Evolutionary conservation across 2,888 invertebrate genomes (phyloP), one percentile per base, ranked within the genome.

Genomic region (Sinopyrophorus schimmeli): DNA sequence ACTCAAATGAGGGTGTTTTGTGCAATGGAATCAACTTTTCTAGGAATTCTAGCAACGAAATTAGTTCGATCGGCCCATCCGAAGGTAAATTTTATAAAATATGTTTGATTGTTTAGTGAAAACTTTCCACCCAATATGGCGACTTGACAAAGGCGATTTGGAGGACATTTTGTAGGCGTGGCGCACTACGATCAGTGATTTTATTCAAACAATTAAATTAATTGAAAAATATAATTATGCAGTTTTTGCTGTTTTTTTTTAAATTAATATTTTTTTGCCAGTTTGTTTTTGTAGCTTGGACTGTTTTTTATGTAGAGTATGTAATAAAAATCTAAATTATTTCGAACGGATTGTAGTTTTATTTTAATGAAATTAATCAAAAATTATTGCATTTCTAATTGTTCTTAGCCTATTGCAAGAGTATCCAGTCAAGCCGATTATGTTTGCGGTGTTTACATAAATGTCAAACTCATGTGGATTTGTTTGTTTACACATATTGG

Each of bases 101-200:
- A 70, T 72, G 71, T 71, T 73, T 68, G 63, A 61, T 65, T 68
- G 67, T 71, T 71, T 70, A 68, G 69, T 63, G 64, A 64, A 63
- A 61, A 63, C 58, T 67, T 66, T 62, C 61, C 61, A 64, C 63
- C 27, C 70, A 73, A 73, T 63, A 73, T 73, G 73, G 74, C 73
- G 71, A 55, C 66, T 55, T 60, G 64, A 68, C 66, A 68, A 66
- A 66, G 67, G 61, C 65, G 63, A 65, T 59, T 38, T 55, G 56
- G 67, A 66, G 58, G 73, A 70, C 72, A 73, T 74, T 71, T 73
- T 72, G 71, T 72, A 70, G 73, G 74, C 72, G 74, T 73, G 73
- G 71, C 68, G 57, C 53, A 54, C 47, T 54, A n/a, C n/a, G n/a
- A n/a, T n/a, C n/a, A n/a, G n/a, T n/a, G n/a, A n/a, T n/a, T n/a